These are phyloP conservation scores for Arenicola marina DNA, from an alignment of 2,888 invertebrate species.

Conservation along the genomic window DNA sequence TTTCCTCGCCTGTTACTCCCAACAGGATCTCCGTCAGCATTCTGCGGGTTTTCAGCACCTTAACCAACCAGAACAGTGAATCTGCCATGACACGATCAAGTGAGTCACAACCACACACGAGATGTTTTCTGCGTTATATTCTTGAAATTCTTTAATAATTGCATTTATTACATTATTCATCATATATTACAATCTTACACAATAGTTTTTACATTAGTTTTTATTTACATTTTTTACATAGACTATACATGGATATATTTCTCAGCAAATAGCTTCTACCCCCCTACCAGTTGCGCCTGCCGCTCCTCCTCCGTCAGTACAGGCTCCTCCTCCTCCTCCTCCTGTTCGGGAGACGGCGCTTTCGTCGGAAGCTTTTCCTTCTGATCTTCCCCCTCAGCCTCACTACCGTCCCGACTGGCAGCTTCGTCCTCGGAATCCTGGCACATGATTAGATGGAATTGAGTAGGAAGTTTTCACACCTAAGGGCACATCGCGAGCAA, in stretches of 20 bases:
- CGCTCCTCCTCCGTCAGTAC: slow-evolving; percentile 59
- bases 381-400: neutral
- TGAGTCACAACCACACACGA: too few species aligned
- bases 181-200: neutral
- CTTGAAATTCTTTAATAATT: neutral
- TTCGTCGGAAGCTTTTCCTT: slow-evolving; percentile 8
- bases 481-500: too few species aligned
- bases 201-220: neutral
- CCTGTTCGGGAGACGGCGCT: slow-evolving; percentile 15
- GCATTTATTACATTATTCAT: neutral
- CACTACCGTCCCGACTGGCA: neutral
- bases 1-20: slow-evolving; percentile 91
- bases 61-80: slow-evolving; percentile 10
- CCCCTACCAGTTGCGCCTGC: slow-evolving; percentile 51
- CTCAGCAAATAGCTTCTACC: neutral
- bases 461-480: too few species aligned
- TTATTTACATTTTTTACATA: neutral
- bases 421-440: slow-evolving; percentile 34
- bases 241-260: neutral
- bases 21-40: slow-evolving; percentile 91
- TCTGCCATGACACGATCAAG: too few species aligned
- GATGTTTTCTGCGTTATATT: too few species aligned
- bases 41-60: slow-evolving; percentile 83
- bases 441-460: neutral
- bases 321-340: slow-evolving; percentile 21